Evolutionary conservation across 2,113 vertebrate genomes (phyloP).

Genomic region (Tragelaphus buxtoni): DNA sequence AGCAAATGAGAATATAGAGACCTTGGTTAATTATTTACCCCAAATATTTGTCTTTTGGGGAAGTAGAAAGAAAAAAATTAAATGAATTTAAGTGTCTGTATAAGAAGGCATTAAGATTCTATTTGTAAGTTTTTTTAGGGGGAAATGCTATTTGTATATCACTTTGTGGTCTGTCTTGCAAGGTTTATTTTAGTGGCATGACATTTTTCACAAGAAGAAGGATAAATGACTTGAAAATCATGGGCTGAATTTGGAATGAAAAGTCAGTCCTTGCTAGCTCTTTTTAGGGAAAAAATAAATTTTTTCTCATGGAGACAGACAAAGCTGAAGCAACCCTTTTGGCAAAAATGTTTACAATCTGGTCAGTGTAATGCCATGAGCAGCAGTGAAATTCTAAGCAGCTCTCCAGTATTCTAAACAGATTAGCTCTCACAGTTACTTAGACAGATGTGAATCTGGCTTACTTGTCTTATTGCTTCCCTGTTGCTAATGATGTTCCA

Average conservation of each 20-base stretch:
- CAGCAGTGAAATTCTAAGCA: constrained; percentile 63
- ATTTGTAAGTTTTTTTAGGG: not conserved
- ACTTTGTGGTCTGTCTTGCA: not conserved
- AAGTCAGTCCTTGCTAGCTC: constrained; percentile 21
- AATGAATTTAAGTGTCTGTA: not conserved
- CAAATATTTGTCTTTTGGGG: constrained; percentile 57
- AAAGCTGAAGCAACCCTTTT: constrained; percentile 55
- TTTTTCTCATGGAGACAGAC: constrained; percentile 56
- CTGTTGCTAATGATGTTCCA: constrained; percentile 74
- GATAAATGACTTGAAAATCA: constrained; percentile 58
- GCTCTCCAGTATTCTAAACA: constrained; percentile 59
- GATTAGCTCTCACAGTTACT: constrained; percentile 64
- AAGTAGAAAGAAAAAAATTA: not conserved
- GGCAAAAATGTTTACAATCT: constrained; percentile 60
- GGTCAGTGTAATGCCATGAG: constrained; percentile 42
- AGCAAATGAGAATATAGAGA: constrained; percentile 70
- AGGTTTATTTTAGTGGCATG: constrained; percentile 20
- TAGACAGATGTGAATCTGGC: constrained; percentile 70
- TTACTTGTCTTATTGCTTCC: constrained; percentile 73
- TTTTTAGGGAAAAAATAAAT: constrained; percentile 42
- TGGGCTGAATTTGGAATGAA: constrained; percentile 62
- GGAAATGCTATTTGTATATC: not conserved
- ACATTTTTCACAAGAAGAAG: not conserved
- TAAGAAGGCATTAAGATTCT: not conserved
- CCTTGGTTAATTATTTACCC: constrained; percentile 54